Evolutionary conservation across 2,797 vertebrate genomes (phyloP).

Genomic region (Sebastes nivosus): DNA sequence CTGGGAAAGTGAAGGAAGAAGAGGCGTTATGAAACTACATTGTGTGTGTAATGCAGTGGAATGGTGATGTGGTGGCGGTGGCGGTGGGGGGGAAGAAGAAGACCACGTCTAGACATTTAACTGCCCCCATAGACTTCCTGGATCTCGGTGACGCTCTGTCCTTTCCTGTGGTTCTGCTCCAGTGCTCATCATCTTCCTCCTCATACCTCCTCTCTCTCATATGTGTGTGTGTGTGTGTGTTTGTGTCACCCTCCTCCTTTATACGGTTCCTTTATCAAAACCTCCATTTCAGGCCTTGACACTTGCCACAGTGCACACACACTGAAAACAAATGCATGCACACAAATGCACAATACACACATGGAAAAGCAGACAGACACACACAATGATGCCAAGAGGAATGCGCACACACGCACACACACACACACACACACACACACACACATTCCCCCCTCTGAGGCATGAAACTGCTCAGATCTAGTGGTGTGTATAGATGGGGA

Average conservation of each 20-base stretch:
- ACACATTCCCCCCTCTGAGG: constrained; percentile 41
- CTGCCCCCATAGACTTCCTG: constrained; percentile 54
- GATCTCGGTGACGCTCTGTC: constrained; percentile 42
- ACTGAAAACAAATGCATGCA: constrained; percentile 21
- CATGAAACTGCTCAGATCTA: constrained; percentile 63
- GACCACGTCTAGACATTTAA: constrained; percentile 66
- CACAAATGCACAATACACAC: constrained; percentile 25
- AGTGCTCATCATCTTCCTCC: constrained; percentile 11
- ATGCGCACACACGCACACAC: constrained; percentile 2
- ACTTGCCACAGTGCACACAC: constrained; percentile 34
- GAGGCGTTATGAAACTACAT: constrained; percentile 61
- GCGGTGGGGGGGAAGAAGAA: background rate
- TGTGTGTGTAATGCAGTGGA: constrained; percentile 40
- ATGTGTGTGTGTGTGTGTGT: constrained; percentile 35
- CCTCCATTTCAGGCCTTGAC: constrained; percentile 74
- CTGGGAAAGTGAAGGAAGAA: constrained; percentile 27
- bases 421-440: constrained; percentile 14
- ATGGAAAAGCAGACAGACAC: constrained; percentile 43
- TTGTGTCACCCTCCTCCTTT: constrained; percentile 35
- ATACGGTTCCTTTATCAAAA: constrained; percentile 60
- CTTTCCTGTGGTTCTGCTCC: constrained; percentile 48
- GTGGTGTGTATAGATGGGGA: constrained; percentile 59
- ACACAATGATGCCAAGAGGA: constrained; percentile 54
- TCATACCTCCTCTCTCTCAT: constrained; percentile 27
- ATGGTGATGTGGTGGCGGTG: constrained; percentile 16